phyloP scores from a whole-genome alignment of 2,113 vertebrate genomes.

The Girardinichthys multiradiatus region DNA sequence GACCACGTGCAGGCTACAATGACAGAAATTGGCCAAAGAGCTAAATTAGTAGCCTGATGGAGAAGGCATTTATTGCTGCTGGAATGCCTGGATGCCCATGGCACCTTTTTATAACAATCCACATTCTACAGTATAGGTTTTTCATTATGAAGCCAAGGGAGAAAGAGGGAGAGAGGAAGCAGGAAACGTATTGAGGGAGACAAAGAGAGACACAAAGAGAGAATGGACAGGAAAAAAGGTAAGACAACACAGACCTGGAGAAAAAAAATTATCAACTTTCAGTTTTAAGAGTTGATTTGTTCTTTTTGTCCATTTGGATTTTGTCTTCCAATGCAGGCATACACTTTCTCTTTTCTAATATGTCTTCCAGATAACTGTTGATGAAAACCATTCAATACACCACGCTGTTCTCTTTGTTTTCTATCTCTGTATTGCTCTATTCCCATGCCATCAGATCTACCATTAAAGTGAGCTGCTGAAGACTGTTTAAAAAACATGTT shows the following conservation, averaged over 20 bases:
- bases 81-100: slow-evolving; percentile 58
- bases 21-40: slow-evolving; percentile 42
- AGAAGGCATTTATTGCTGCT: slow-evolving; percentile 62
- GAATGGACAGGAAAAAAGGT: slow-evolving; percentile 24
- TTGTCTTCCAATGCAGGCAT: slow-evolving; percentile 10
- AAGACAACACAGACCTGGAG: slow-evolving; percentile 43
- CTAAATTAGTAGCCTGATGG: slow-evolving; percentile 47
- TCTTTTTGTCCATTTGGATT: slow-evolving; percentile 27
- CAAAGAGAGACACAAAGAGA: slow-evolving; percentile 4
- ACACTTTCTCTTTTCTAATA: background rate
- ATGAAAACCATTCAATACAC: slow-evolving; percentile 2
- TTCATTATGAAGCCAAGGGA: slow-evolving; percentile 45
- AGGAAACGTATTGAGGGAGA: slow-evolving; percentile 2
- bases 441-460: background rate
- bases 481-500: slow-evolving; percentile 5
- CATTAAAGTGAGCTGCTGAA: slow-evolving; percentile 28
- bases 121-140: slow-evolving; percentile 57
- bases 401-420: slow-evolving; percentile 1
- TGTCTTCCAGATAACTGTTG: slow-evolving; percentile 3
- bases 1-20: slow-evolving; percentile 46
- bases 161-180: slow-evolving; percentile 11
- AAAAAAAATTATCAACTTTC: slow-evolving; percentile 17
- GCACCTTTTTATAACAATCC: slow-evolving; percentile 63
- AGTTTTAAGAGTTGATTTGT: slow-evolving; percentile 37
- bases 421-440: background rate